Conservation (phyloP, 2,797 vertebrate species). For the Aselliscus stoliczkanus region DNA sequence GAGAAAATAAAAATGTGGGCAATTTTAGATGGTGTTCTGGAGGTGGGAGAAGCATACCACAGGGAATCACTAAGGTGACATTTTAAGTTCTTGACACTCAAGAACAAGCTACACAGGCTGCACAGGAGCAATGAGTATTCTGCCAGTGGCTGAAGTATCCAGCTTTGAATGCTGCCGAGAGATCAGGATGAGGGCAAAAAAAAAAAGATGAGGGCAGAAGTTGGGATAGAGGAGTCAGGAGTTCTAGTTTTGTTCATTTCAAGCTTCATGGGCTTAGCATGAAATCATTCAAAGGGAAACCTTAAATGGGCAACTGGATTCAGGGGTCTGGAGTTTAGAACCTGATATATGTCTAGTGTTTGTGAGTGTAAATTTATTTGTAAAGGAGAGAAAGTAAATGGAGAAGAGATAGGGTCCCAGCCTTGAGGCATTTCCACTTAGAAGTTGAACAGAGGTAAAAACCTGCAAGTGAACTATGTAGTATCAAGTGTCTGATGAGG, state of each 20-base stretch:
- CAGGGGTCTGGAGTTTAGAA: not conserved
- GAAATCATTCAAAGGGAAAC: not conserved
- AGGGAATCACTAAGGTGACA: not conserved
- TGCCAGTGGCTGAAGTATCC: not conserved
- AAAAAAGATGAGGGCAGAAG: not conserved
- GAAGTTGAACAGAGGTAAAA: not conserved
- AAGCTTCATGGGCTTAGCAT: not conserved
- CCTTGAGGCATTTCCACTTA: not conserved
- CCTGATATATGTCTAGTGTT: not conserved
- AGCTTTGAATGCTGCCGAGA: not conserved
- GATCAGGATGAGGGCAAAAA: no score
- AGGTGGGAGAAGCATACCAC: not conserved
- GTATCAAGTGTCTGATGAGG: not conserved
- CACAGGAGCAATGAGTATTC: not conserved
- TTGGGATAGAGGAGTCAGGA: not conserved
- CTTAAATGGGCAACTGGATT: not conserved
- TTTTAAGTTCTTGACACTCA: not conserved
- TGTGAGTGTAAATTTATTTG: not conserved
- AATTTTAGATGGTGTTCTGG: not conserved
- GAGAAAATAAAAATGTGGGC: not conserved
- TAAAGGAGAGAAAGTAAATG: not conserved
- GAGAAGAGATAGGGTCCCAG: not conserved
- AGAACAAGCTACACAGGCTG: not conserved
- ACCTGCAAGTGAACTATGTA: not conserved
- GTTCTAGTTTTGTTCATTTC: not conserved